These are phyloP conservation scores for Apotomis betuletana DNA, from an alignment of 2,888 invertebrate species.

Conservation along the genomic window DNA sequence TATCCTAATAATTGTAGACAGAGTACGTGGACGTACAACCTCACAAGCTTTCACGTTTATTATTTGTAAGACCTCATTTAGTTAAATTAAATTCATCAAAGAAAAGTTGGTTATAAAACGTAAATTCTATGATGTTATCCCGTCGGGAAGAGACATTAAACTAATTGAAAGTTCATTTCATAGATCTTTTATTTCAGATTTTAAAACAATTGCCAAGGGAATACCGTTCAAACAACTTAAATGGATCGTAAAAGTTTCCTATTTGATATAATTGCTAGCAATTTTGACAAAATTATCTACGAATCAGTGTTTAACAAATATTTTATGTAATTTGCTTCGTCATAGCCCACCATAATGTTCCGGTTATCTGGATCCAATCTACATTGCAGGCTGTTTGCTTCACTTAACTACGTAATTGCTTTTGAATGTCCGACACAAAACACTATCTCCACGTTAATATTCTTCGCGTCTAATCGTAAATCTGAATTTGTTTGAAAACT, in stretches of 20 bases:
- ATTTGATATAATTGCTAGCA: constrained; percentile 7
- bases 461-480: constrained; percentile 45
- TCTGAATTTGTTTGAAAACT: constrained; percentile 48
- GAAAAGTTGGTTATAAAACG: neutral
- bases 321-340: constrained; percentile 38
- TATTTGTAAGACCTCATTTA: too few relatives aligned
- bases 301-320: constrained; percentile 36
- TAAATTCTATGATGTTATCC: neutral
- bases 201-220: neutral
- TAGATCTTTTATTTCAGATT: constrained; percentile 2
- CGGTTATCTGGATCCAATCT: constrained; percentile 43
- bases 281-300: constrained; percentile 20
- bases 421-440: constrained; percentile 48
- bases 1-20: too few relatives aligned
- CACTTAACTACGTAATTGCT: constrained; percentile 51
- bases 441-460: constrained; percentile 46
- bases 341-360: constrained; percentile 42
- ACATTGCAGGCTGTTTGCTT: constrained; percentile 47
- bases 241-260: neutral
- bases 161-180: neutral
- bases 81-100: neutral
- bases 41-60: too few relatives aligned
- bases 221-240: neutral
- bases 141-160: constrained; percentile 6
- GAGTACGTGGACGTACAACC: too few relatives aligned